phyloP scores from a whole-genome alignment of 2,797 vertebrate species.

The Aeoliscus strigatus region DNA sequence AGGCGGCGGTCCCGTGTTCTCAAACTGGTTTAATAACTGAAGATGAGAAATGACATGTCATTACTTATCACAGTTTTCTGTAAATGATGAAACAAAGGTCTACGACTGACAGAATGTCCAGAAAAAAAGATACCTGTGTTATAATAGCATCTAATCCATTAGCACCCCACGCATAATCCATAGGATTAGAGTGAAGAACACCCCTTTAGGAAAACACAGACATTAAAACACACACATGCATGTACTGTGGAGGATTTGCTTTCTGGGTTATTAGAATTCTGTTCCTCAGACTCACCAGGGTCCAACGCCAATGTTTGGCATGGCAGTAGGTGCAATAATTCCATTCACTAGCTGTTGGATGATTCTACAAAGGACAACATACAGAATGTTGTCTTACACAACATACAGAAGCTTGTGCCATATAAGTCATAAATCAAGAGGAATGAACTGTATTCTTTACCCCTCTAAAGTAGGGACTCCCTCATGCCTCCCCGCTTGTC shows the following conservation, averaged over 20 bases:
- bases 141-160: conserved; percentile 97
- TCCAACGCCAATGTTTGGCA: conserved; percentile 92
- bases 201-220: conserved; percentile 77
- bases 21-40: conserved; percentile 98
- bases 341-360: conserved; percentile 98
- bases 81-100: too few relatives aligned
- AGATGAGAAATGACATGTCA: conserved; percentile 4
- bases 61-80: too few relatives aligned
- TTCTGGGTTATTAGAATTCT: not conserved
- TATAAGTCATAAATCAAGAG: too few relatives aligned
- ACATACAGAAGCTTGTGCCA: not conserved
- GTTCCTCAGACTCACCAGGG: conserved; percentile 82
- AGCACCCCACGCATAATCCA: conserved; percentile 99
- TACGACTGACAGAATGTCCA: too few relatives aligned
- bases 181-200: conserved; percentile 96
- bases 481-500: conserved; percentile 83
- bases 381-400: not conserved
- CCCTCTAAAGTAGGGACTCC: conserved; percentile 95
- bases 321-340: conserved; percentile 93
- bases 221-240: not conserved
- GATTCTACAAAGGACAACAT: conserved; percentile 76
- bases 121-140: conserved; percentile 83
- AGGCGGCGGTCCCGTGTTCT: conserved; percentile 95
- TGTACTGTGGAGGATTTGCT: too few relatives aligned
- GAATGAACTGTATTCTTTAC: conserved; percentile 53